Base-by-base conservation (phyloP, 1,140 invertebrate genomes). In the Drosophila obscura region DNA sequence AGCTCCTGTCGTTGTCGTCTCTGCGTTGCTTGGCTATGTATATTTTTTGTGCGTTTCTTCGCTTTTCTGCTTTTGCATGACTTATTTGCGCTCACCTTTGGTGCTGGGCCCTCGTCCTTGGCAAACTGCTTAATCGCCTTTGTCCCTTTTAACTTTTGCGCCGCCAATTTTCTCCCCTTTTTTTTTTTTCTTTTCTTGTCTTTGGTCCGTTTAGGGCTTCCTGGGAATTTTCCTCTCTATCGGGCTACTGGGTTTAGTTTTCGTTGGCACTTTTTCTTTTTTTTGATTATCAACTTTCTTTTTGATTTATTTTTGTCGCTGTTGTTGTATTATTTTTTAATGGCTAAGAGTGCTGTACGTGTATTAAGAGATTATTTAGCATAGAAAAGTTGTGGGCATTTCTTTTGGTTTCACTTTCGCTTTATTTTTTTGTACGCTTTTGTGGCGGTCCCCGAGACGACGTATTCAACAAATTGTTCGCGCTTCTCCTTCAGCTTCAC, bases 121-220 rank as follows among this genome's bases (percentile, higher is more conserved):
- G 72, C 72, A 66, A 66, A 61, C 61, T 80, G 64, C 71, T 85
- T 85, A 87, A 87, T 78, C 82, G 82, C 68, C 78, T 85, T 85
- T 85, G 82, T 85, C 74, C 82, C 73, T 85, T 87, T 87, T 87
- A 85, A 85, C 82, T 85, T 85, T 75, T 87, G 78, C 78, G 82
- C 74, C 82, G 82, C 82, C 83, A 87, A 87, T 83, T 77, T 81
- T 85, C 68, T 77, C 62, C 66, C 59, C 59, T 50, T 77, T 64
- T 68, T 52, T 11, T 5, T 51, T 11, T 39, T 35, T 35, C 35
- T 39, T 39, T 39, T 28, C 35, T 39, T 39, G 11, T 39, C 4
- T 39, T 39, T 39, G 35, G 35, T 39, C 35, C 35, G 13, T 55
- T 69, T 35, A 24, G 39, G 56, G 50, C 31, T 44, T 52, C 22